Base-by-base conservation (phyloP, 2,888 invertebrate genomes). In the Melanchra persicariae region DNA sequence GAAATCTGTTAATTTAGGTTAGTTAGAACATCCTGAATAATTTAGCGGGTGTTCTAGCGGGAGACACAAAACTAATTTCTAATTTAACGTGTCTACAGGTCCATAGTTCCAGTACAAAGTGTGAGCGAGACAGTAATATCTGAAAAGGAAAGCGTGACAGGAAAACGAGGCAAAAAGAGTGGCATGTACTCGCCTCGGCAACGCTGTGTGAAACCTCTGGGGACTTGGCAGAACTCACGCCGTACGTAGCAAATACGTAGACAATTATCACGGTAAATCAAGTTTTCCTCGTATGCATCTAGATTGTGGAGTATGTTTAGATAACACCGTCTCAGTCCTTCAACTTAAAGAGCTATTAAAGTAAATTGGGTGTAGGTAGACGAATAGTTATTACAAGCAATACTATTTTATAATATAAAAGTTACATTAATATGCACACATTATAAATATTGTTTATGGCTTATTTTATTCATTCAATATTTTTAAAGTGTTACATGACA, bases 161-260 rank as follows among this genome's bases (percentile, higher is more conserved):
- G 91, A 93, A 93, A 93, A 91, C 88, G 87, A 89, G 86, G 90
- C 90, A 94, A 93, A 93, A 93, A 92, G 90, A 90, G 89, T 90
- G 89, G 87, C 89, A 85, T 89, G 90, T 91, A 91, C 85, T 90
- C 89, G 90, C 89, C 89, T 90, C 87, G 87, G 83, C 87, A 84
- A 76, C 83, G 61, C 63, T 77, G 78, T 85, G 85, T 86, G 86
- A 87, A 87, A 87, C 88, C 92, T 90, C 89, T 82, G 71, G 89
- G 84, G 90, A 88, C 85, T 87, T 84, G 85, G 79, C 85, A 85
- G 85, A 85, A 86, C 84, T 84, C 74, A 78, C 77, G 81, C 64
- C 58, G 68, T 79, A 80, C 77, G 78, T 83, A 83, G 80, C 78
- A 86, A 85, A 85, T 83, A 80, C 72, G 70, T 76, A 71, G 68